Evolutionary conservation across 2,888 invertebrate species (phyloP).

Genomic region (Sabatieria punctata): DNA sequence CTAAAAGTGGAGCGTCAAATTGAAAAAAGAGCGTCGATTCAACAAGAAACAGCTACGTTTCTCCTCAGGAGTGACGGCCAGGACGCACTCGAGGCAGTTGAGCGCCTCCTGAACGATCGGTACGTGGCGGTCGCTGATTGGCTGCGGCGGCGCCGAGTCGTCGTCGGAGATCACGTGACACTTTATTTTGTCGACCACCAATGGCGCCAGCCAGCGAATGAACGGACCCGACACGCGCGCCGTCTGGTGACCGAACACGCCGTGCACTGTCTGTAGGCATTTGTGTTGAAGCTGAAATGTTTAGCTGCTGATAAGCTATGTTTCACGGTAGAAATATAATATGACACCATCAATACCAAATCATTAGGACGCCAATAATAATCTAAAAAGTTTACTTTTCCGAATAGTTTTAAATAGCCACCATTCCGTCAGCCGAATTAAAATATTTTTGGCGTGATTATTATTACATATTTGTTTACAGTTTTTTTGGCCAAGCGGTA

Average conservation of each 20-base stretch:
- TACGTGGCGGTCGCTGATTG: conserved; percentile 49
- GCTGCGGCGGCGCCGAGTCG: conserved; percentile 49
- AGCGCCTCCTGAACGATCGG: conserved; percentile 54
- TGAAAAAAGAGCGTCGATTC: conserved; percentile 9
- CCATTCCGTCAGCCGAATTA: too few relatives aligned
- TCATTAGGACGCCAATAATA: too few relatives aligned
- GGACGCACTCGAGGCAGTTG: conserved; percentile 53
- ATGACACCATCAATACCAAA: too few relatives aligned
- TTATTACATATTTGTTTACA: too few relatives aligned
- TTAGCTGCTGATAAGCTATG: background rate
- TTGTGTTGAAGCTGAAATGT: conserved; percentile 49
- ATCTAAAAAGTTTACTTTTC: too few relatives aligned
- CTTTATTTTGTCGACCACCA: conserved; percentile 41
- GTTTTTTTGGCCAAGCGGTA: too few relatives aligned
- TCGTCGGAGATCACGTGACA: conserved; percentile 26
- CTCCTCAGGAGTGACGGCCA: conserved; percentile 53
- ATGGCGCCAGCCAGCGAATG: conserved; percentile 60
- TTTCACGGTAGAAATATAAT: too few relatives aligned
- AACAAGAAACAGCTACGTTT: conserved; percentile 43
- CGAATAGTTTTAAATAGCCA: too few relatives aligned
- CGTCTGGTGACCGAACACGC: conserved; percentile 56
- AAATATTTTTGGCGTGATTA: too few relatives aligned
- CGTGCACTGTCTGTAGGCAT: conserved; percentile 57
- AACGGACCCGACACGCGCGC: conserved; percentile 54
- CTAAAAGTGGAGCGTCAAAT: conserved; percentile 39